Evolutionary conservation across 2,113 vertebrate genomes (phyloP).

Genomic region (Ceuthmochares aereus): DNA sequence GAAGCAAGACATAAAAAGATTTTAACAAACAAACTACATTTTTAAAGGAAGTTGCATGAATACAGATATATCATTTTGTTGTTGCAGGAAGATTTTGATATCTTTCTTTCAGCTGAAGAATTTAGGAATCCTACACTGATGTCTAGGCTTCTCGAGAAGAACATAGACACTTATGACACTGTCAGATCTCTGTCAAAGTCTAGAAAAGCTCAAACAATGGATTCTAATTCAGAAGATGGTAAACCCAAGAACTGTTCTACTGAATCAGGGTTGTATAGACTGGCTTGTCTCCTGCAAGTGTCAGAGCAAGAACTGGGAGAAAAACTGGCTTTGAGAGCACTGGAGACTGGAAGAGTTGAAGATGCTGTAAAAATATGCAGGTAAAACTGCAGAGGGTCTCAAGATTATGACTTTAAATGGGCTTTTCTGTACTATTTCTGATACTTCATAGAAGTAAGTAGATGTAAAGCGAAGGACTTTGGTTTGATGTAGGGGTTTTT

Average conservation of each 20-base stretch:
- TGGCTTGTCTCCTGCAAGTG: slow-evolving; percentile 83
- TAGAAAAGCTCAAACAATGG: neutral
- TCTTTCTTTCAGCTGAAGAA: slow-evolving; percentile 87
- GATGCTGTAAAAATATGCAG: slow-evolving; percentile 87
- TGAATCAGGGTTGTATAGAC: slow-evolving; percentile 77
- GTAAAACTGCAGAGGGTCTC: slow-evolving; percentile 67
- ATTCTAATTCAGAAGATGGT: slow-evolving; percentile 53
- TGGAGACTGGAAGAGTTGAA: slow-evolving; percentile 82
- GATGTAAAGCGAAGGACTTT: neutral
- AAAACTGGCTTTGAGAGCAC: slow-evolving; percentile 83
- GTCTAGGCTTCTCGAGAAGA: slow-evolving; percentile 82
- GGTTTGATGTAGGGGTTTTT: neutral
- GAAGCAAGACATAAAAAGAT: neutral
- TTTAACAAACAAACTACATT: neutral
- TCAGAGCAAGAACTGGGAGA: slow-evolving; percentile 84
- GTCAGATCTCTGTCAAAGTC: slow-evolving; percentile 44
- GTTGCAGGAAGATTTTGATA: slow-evolving; percentile 87
- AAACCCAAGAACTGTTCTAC: slow-evolving; percentile 66
- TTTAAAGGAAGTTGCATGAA: neutral
- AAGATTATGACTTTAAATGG: neutral
- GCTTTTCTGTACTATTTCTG: neutral
- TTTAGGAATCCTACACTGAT: slow-evolving; percentile 80
- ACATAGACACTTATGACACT: slow-evolving; percentile 82
- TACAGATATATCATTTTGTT: neutral
- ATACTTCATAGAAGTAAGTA: neutral